phyloP scores from a whole-genome alignment of 2,113 vertebrate genomes.

The Phylloscopus trochiloides region DNA sequence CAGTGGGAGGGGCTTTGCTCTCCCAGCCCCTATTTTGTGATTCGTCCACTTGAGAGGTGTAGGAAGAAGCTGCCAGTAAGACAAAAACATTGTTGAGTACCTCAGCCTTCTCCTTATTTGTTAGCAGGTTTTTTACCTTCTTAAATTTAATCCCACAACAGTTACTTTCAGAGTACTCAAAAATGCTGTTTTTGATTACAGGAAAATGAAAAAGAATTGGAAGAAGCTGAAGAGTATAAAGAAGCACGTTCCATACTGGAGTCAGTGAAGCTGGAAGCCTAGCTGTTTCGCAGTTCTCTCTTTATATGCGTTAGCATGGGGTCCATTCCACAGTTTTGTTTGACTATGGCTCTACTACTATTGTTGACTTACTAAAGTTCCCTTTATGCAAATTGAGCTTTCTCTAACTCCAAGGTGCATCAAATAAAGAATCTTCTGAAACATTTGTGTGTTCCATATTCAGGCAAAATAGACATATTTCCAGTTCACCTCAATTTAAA shows the following conservation, averaged over 20 bases:
- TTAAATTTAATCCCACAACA: not conserved
- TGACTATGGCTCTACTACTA: slow-evolving; percentile 55
- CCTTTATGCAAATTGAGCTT: slow-evolving; percentile 57
- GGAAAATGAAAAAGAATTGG: slow-evolving; percentile 90
- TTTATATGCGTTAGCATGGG: slow-evolving; percentile 65
- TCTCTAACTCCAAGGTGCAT: slow-evolving; percentile 56
- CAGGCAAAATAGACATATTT: not conserved
- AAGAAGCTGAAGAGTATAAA: slow-evolving; percentile 89
- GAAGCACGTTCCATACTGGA: slow-evolving; percentile 86
- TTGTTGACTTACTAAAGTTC: slow-evolving; percentile 43
- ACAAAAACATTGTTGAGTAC: not conserved
- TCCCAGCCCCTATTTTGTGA: not conserved
- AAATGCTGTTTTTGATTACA: slow-evolving; percentile 69
- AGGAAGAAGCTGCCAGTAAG: not conserved
- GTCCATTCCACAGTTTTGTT: slow-evolving; percentile 81
- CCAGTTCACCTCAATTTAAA: not conserved
- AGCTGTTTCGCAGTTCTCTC: slow-evolving; percentile 62
- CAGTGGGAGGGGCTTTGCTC: not conserved
- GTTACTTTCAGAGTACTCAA: not conserved
- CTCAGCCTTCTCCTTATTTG: not conserved
- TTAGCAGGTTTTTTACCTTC: not conserved
- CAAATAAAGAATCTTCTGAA: slow-evolving; percentile 69
- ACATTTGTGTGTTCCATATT: slow-evolving; percentile 51
- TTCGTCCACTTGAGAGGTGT: not conserved
- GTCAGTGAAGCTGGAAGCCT: slow-evolving; percentile 91